Percentiles rank a stretch among this genome's conserved stretches.
These are phyloP conservation scores for Salarias fasciatus DNA, from an alignment of 2,797 vertebrate genomes.

Conservation along the genomic window DNA sequence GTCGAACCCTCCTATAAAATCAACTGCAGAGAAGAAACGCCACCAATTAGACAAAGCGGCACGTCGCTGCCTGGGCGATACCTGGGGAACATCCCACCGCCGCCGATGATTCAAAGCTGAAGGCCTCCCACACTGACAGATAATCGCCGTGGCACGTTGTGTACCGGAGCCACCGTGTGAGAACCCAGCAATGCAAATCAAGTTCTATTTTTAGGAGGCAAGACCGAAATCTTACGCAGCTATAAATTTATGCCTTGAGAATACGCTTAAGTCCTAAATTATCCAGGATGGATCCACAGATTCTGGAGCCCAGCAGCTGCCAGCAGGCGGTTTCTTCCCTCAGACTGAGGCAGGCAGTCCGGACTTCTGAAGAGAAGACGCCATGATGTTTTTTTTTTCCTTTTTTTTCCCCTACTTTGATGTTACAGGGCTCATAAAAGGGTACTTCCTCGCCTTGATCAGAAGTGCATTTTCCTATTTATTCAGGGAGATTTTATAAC, in stretches of 20 bases:
- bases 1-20: conserved; percentile 99
- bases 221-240: conserved; percentile 37
- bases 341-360: conserved; percentile 45
- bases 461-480: conserved; percentile 54
- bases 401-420: conserved; percentile 58
- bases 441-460: conserved; percentile 63
- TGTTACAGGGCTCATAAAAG: conserved; percentile 60
- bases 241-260: conserved; percentile 61
- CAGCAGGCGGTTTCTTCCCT: conserved; percentile 69
- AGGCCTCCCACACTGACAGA: conserved; percentile 37
- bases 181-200: conserved; percentile 34
- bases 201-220: conserved; percentile 49
- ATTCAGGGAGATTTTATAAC: conserved; percentile 58
- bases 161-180: conserved; percentile 17
- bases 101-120: conserved; percentile 44
- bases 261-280: conserved; percentile 60
- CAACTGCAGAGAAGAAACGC: conserved; percentile 84
- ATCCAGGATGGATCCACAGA: conserved; percentile 50
- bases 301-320: conserved; percentile 46
- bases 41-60: conserved; percentile 46
- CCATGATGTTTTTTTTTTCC: conserved; percentile 26
- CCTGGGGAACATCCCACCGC: conserved; percentile 31
- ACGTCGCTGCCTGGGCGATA: conserved; percentile 14
- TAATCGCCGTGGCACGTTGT: conserved; percentile 22
- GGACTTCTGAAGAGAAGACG: conserved; percentile 62